Evolutionary conservation across 2,797 vertebrate species (phyloP), one percentile per base, ranked within the genome.

Genomic region (Bovichtus variegatus): DNA sequence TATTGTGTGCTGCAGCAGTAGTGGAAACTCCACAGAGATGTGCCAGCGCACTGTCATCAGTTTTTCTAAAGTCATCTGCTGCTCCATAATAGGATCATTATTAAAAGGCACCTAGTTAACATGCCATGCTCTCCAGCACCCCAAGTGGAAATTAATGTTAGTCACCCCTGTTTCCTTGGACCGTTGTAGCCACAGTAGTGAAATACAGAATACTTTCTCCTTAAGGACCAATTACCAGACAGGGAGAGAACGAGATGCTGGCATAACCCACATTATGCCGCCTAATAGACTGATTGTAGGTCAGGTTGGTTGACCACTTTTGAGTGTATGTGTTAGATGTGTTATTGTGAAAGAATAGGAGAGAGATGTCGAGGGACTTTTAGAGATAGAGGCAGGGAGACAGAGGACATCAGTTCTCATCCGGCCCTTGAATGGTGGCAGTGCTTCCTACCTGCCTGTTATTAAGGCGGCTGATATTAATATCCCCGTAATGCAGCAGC

Each of bases 41-140:
- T 81, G 87, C 84, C 82, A 75, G 73, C 9, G 34, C 75, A 73
- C 81, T 86, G 85, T 90, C 85, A 88, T 94, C 88, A 87, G 83
- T 91, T 92, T 92, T 89, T 92, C 86, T 89, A 70, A 89, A 89
- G 89, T 93, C 90, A 83, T 93, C 89, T 86, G 64, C 78, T 57
- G 82, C 82, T 87, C 85, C 83, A 84, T 93, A 93, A 93, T 92
- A 66, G 87, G 89, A 90, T 91, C 91, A 89, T 95, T 92, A 93
- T 91, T 89, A 93, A 93, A 90, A 93, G 89, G 83, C 81, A 87
- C 84, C 89, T 92, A 86, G 89, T 94, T 94, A 94, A 94, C 91
- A 91, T 87, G 82, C 77, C 77, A 70, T 82, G 83, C 86, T 90
- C 84, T 90, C 84, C 83, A 82, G 83, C 83, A 90, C 90, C 88